Percentiles rank a stretch among this genome's conserved stretches.
These are phyloP conservation scores for Polietes domitor DNA, from an alignment of 2,888 invertebrate species.

Conservation along the genomic window DNA sequence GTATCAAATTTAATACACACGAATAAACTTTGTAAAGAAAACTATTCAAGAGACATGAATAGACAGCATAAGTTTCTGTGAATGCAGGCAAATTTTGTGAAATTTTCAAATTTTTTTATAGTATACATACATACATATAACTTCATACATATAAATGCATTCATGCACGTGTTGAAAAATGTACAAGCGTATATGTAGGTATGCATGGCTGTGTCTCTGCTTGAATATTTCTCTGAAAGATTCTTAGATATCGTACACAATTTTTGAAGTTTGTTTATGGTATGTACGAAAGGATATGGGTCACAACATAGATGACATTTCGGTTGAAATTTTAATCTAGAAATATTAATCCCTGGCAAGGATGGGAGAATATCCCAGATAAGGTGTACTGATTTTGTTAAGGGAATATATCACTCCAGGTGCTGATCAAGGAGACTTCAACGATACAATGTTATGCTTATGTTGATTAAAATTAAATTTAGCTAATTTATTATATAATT, in stretches of 20 bases:
- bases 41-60: constrained; percentile 2
- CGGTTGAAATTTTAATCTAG: too few species aligned
- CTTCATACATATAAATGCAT: too few species aligned
- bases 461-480: too few species aligned
- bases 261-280: neutral
- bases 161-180: neutral
- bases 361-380: too few species aligned
- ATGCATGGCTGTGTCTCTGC: neutral
- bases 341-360: too few species aligned
- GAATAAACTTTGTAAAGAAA: constrained; percentile 35
- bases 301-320: too few species aligned
- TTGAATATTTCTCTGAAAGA: neutral
- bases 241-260: neutral
- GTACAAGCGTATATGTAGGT: neutral
- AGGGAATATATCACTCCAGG: too few species aligned
- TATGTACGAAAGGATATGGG: too few species aligned
- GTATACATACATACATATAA: neutral
- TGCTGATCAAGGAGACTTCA: too few species aligned
- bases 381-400: too few species aligned
- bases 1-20: constrained; percentile 49
- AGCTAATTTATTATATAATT: too few species aligned
- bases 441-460: too few species aligned
- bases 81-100: neutral
- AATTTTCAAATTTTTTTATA: neutral
- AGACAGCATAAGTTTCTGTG: neutral